Evolutionary conservation across 2,797 vertebrate genomes (phyloP).

Genomic region (Coracias cyanogaster): DNA sequence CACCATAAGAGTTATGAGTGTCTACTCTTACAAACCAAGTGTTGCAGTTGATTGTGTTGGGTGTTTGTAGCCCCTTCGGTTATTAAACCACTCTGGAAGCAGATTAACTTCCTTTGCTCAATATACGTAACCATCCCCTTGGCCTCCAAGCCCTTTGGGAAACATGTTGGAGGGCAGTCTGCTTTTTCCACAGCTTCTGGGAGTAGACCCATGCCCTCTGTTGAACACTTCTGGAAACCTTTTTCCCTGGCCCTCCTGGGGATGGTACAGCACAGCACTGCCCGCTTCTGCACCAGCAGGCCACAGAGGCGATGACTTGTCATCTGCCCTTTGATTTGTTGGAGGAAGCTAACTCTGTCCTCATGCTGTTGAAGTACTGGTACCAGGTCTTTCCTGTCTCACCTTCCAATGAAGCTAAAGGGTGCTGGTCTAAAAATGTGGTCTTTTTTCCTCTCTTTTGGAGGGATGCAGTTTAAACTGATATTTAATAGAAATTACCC

Average conservation of each 20-base stretch:
- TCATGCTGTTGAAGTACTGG: neutral
- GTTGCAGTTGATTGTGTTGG: neutral
- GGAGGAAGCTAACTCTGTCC: neutral
- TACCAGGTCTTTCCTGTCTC: neutral
- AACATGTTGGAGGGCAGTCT: neutral
- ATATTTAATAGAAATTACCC: neutral
- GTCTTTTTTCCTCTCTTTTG: neutral
- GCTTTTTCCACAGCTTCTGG: neutral
- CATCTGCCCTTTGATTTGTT: neutral
- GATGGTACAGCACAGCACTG: neutral
- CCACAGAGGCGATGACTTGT: accelerated
- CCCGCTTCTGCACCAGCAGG: neutral
- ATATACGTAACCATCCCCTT: neutral
- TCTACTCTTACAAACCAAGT: neutral
- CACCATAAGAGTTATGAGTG: neutral
- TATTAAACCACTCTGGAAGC: neutral
- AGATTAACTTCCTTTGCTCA: neutral
- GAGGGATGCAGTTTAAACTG: neutral
- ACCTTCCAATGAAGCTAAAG: neutral
- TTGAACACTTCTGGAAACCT: neutral
- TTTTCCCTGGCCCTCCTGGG: neutral
- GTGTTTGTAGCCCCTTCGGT: neutral
- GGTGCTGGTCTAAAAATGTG: neutral
- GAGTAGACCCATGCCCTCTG: neutral
- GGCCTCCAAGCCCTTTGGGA: neutral